Evolutionary conservation across 2,888 invertebrate genomes (phyloP), one percentile per base, ranked within the genome.

Genomic region (Aricia artaxerxes): DNA sequence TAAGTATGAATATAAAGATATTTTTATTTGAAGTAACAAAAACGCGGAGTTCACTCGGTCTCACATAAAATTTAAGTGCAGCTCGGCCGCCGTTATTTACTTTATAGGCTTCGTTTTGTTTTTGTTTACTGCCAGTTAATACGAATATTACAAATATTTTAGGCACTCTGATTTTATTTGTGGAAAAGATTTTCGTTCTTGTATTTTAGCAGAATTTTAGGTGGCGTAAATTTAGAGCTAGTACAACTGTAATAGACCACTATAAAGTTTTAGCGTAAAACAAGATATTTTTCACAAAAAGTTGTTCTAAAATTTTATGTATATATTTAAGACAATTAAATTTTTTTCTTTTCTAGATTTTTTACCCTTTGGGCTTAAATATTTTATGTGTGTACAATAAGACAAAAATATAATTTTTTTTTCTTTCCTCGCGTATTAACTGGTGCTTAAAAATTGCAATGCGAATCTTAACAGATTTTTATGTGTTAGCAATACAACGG

Each of bases 21-120:
- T 75, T 75, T 53, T 49, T 49, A 53, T 49, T 49, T 11, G 9
- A 75, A 24, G 61, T 60, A 78, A 73, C 73, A 73, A 35, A 57
- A 78, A 78, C 73, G 78, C 72, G 75, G 61, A 77, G 78, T 73
- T 81, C 80, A 82, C 79, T 81, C 78, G 81, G 53, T 79, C 79
- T 82, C 78, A 82, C 82, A 82, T 82, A 80, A 78, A 82, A 80
- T 82, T 83, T 82, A 81, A 81, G 80, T 79, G 79, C 73, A 75
- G 64, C 16, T 82, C 79, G 79, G 79, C 73, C 81, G 77, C 60
- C 82, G 80, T 78, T 82, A 82, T 82, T 81, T 82, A 81, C 80
- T 81, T 83, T 82, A 82, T 82, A 78, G 81, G 72, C 80, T 79
- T 81, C 79, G 79, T 81, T 80, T 81, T 79, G 69, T 80, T 80